Percentiles rank a stretch among this genome's conserved stretches.
Conservation (phyloP, 2,888 invertebrate species). For the Elmis aenea region DNA sequence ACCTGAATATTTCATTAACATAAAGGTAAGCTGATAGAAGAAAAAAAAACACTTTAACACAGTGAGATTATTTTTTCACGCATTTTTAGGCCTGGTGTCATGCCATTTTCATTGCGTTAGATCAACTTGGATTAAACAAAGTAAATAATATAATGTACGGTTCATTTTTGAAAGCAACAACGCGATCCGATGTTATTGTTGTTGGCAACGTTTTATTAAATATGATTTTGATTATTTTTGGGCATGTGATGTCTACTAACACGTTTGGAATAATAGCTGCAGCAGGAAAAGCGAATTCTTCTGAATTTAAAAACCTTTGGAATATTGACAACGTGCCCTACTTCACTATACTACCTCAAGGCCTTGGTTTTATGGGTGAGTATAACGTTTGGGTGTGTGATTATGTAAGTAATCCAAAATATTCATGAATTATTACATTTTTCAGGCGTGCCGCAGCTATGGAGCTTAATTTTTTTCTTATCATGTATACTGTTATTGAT, state of each 20-base stretch:
- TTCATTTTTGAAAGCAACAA: constrained; percentile 14
- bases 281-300: background rate
- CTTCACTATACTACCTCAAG: constrained; percentile 13
- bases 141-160: constrained; percentile 20
- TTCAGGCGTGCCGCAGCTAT: constrained; percentile 15
- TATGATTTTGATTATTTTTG: no score
- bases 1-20: background rate
- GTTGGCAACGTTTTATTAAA: constrained; percentile 12
- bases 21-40: constrained; percentile 6
- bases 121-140: constrained; percentile 12
- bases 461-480: constrained; percentile 14
- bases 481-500: constrained; percentile 8
- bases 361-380: constrained; percentile 15
- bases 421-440: constrained; percentile 3
- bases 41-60: no score
- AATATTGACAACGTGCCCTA: background rate
- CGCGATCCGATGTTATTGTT: constrained; percentile 17
- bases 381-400: background rate
- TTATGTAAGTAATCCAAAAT: background rate
- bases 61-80: constrained; percentile 1
- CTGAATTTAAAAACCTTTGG: constrained; percentile 1
- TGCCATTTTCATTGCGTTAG: constrained; percentile 9
- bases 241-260: no score
- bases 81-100: constrained; percentile 20
- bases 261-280: constrained; percentile 10